Percentiles rank a stretch among this genome's conserved stretches.
These are phyloP conservation scores for Okapia johnstoni DNA, from an alignment of 2,113 vertebrate species.

Conservation along the genomic window DNA sequence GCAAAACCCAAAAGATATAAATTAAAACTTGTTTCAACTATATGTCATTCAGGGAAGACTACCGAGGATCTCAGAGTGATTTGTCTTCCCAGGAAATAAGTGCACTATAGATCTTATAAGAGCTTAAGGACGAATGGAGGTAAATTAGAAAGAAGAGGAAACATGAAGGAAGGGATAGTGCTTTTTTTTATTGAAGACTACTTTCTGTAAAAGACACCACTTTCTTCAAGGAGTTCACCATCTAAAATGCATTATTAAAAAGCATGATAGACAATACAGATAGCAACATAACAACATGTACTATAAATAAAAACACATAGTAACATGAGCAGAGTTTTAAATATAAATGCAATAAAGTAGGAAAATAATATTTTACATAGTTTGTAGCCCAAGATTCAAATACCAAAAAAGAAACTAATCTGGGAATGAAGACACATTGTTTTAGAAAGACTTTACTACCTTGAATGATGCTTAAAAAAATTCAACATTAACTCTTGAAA, in stretches of 20 bases:
- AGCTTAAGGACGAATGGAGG: not conserved
- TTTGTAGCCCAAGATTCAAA: slow-evolving; percentile 18
- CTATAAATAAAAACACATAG: not conserved
- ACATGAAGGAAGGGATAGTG: not conserved
- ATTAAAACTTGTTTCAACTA: not conserved
- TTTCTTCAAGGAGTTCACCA: not conserved
- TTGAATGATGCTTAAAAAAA: not conserved
- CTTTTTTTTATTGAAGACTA: not conserved
- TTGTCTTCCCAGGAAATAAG: not conserved
- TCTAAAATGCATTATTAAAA: not conserved
- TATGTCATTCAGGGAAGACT: not conserved
- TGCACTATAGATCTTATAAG: not conserved
- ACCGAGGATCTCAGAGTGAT: not conserved
- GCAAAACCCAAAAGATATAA: not conserved
- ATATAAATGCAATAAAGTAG: not conserved
- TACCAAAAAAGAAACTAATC: not conserved
- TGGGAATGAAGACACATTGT: not conserved
- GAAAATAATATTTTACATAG: not conserved
- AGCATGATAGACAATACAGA: not conserved
- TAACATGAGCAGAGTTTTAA: not conserved
- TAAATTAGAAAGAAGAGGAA: not conserved
- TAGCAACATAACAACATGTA: not conserved
- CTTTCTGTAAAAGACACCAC: not conserved
- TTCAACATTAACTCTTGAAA: not conserved
- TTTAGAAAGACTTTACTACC: not conserved